A percentile compares a stretch with the other conserved stretches of the same genome.
Evolutionary conservation across 2,113 vertebrate genomes (phyloP).

Genomic region (Buteo buteo): DNA sequence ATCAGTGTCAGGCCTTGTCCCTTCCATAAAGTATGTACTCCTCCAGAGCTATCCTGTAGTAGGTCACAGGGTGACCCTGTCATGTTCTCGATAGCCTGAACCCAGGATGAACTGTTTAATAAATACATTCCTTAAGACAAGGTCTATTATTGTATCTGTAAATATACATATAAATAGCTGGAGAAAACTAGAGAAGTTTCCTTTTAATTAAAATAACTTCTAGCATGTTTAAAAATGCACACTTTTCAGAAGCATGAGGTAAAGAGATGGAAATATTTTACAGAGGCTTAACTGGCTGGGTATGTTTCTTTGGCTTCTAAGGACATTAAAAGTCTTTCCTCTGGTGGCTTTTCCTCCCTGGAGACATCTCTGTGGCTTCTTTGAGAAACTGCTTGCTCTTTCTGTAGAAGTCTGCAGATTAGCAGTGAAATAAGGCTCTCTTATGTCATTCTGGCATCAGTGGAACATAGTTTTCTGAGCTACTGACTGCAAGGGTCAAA

Average conservation of each 20-base stretch:
- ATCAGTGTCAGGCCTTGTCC: neutral
- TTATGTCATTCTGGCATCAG: neutral
- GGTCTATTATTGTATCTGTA: neutral
- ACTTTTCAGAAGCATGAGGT: neutral
- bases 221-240: neutral
- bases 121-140: neutral
- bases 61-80: neutral
- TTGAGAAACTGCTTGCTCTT: neutral
- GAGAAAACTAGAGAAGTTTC: neutral
- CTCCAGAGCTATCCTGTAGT: neutral
- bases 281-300: neutral
- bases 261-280: neutral
- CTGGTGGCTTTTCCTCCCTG: neutral
- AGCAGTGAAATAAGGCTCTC: neutral
- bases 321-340: neutral
- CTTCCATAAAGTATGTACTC: neutral
- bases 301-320: neutral
- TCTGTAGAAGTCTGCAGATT: neutral
- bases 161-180: neutral
- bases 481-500: neutral
- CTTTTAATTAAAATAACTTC: neutral
- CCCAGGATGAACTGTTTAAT: neutral
- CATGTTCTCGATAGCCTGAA: neutral
- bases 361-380: neutral
- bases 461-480: neutral